These are phyloP conservation scores for Hirtodrosophila confusa DNA, from an alignment of 2,888 invertebrate species.

Conservation along the genomic window DNA sequence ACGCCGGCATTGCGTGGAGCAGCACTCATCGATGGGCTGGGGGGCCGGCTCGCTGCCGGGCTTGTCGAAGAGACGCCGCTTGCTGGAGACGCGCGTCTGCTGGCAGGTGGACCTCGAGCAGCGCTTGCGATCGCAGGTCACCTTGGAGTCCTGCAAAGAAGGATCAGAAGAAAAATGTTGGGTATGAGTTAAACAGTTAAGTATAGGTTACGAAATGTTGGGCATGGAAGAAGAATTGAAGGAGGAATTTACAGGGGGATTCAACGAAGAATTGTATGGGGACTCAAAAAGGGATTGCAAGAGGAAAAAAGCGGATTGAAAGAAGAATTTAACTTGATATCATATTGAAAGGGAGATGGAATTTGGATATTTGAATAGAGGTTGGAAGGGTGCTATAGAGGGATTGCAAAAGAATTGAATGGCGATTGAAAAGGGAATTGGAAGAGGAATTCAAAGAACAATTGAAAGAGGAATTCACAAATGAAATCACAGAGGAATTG, in stretches of 20 bases:
- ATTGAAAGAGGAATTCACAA: too few relatives aligned
- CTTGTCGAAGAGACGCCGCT: conserved; percentile 86
- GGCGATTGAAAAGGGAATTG: conserved; percentile 5
- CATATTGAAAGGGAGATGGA: too few relatives aligned
- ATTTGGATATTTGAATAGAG: background rate
- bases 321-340: too few relatives aligned
- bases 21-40: conserved; percentile 84
- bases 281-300: too few relatives aligned
- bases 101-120: conserved; percentile 82
- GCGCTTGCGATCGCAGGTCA: conserved; percentile 92
- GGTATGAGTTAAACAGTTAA: background rate
- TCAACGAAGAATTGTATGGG: too few relatives aligned
- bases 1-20: conserved; percentile 82
- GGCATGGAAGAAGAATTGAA: too few relatives aligned
- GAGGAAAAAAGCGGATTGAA: too few relatives aligned
- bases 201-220: too few relatives aligned
- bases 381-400: too few relatives aligned
- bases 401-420: too few relatives aligned
- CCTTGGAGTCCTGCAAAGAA: conserved; percentile 89
- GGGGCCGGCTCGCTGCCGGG: conserved; percentile 87
- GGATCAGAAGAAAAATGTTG: background rate
- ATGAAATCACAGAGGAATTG: too few relatives aligned
- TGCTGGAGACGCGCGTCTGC: conserved; percentile 74
- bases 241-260: too few relatives aligned
- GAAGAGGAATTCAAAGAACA: background rate